These are phyloP conservation scores for Rhyacophila brunnea DNA, from an alignment of 1,140 invertebrate genomes.

Conservation along the genomic window DNA sequence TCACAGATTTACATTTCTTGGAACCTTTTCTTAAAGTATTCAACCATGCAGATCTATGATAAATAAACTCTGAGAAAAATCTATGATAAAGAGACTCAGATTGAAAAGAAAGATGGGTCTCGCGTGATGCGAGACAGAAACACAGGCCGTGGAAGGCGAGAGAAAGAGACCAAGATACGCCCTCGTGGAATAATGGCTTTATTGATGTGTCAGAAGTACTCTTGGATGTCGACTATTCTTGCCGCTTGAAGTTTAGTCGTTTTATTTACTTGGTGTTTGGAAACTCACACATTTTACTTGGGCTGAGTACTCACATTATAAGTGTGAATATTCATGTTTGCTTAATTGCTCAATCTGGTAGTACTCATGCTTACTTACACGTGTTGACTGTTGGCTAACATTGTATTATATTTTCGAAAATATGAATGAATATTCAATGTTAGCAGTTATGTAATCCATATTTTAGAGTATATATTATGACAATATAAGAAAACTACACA, in stretches of 20 bases:
- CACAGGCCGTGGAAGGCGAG: slow-evolving; percentile 7
- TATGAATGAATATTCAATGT: too few species aligned
- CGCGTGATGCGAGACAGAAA: slow-evolving; percentile 37
- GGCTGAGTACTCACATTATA: too few species aligned
- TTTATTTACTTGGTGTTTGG: too few species aligned
- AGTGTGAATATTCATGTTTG: too few species aligned
- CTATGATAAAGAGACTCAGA: slow-evolving; percentile 38
- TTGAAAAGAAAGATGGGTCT: slow-evolving; percentile 40
- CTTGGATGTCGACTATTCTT: slow-evolving; percentile 16
- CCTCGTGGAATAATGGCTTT: slow-evolving; percentile 40
- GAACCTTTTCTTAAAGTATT: too few species aligned
- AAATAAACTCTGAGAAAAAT: slow-evolving; percentile 35
- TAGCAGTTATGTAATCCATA: too few species aligned
- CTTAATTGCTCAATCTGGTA: too few species aligned
- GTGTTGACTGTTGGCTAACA: background rate
- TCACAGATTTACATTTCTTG: too few species aligned
- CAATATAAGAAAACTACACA: too few species aligned
- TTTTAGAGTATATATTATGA: too few species aligned
- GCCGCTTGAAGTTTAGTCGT: background rate
- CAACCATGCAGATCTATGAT: slow-evolving; percentile 33
- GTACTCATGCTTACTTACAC: background rate
- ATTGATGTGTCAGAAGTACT: slow-evolving; percentile 40
- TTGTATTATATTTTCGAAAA: too few species aligned
- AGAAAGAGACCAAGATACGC: slow-evolving; percentile 23
- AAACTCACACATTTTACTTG: too few species aligned